phyloP scores from a whole-genome alignment of 2,113 vertebrate genomes.

The Mormoops blainvillei region DNA sequence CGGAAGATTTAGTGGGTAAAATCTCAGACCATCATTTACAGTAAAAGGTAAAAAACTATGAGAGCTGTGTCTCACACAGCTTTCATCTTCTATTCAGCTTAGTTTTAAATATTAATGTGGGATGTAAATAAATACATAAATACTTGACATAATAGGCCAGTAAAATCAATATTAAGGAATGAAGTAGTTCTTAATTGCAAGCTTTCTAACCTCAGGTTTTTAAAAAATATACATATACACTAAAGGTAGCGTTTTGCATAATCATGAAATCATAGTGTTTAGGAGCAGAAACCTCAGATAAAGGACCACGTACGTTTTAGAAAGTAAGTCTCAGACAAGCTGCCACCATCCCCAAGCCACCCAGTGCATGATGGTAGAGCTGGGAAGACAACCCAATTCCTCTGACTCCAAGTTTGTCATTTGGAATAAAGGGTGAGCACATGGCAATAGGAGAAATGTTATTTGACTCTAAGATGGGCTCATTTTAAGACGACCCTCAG shows the following conservation, averaged over 20 bases:
- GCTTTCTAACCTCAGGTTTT: background rate
- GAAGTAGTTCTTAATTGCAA: background rate
- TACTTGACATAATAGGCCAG: background rate
- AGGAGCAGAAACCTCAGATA: background rate
- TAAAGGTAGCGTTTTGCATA: background rate
- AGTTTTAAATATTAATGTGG: background rate
- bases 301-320: fast-evolving
- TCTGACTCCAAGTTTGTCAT: background rate
- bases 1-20: background rate
- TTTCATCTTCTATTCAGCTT: background rate
- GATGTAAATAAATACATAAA: background rate
- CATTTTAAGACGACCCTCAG: background rate
- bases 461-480: background rate
- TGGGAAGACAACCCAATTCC: background rate
- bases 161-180: background rate
- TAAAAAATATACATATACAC: too few species aligned
- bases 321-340: background rate
- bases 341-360: background rate
- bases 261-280: background rate
- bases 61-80: background rate
- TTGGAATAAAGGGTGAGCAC: background rate
- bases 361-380: too few species aligned
- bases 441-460: fast-evolving
- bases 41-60: background rate
- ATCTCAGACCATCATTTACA: background rate